phyloP scores from a whole-genome alignment of 2,888 invertebrate genomes.

The Vandiemenella viatica region DNA sequence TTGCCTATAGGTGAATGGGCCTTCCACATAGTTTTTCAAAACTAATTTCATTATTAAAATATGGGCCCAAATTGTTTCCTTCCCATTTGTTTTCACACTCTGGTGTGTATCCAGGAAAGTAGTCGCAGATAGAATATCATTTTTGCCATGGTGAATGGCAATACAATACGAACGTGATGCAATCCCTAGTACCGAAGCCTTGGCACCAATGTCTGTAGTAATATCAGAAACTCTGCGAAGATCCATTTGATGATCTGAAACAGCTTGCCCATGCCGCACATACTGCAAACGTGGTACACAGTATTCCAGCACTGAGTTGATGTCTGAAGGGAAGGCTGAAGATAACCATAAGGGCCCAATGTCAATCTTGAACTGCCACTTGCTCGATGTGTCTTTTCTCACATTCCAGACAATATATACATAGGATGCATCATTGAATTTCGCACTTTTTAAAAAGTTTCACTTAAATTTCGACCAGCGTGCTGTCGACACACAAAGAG shows the following conservation, averaged over 20 bases:
- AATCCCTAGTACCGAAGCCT: conserved; percentile 58
- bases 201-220: conserved; percentile 53
- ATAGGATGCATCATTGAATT: conserved; percentile 58
- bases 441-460: conserved; percentile 42
- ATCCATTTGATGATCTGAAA: conserved; percentile 31
- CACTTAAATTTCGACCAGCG: conserved; percentile 44
- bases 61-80: conserved; percentile 31
- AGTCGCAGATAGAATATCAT: conserved; percentile 39
- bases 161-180: conserved; percentile 75
- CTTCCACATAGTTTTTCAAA: conserved; percentile 35
- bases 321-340: conserved; percentile 56
- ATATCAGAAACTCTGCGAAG: conserved; percentile 58
- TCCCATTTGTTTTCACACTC: conserved; percentile 31
- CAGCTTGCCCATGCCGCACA: conserved; percentile 40
- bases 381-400: conserved; percentile 28
- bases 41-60: conserved; percentile 35
- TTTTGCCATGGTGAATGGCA: conserved; percentile 55
- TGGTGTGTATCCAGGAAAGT: conserved; percentile 31
- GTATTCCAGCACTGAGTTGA: no score
- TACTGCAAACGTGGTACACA: conserved; percentile 40
- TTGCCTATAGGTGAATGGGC: conserved; percentile 46
- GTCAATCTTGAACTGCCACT: conserved; percentile 44
- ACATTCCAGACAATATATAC: conserved; percentile 32
- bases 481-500: conserved; percentile 47
- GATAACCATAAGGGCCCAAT: conserved; percentile 42